Percentiles rank a stretch among this genome's conserved stretches.
Evolutionary conservation across 2,797 vertebrate genomes (phyloP).

Genomic region (Arnoldichthys spilopterus): DNA sequence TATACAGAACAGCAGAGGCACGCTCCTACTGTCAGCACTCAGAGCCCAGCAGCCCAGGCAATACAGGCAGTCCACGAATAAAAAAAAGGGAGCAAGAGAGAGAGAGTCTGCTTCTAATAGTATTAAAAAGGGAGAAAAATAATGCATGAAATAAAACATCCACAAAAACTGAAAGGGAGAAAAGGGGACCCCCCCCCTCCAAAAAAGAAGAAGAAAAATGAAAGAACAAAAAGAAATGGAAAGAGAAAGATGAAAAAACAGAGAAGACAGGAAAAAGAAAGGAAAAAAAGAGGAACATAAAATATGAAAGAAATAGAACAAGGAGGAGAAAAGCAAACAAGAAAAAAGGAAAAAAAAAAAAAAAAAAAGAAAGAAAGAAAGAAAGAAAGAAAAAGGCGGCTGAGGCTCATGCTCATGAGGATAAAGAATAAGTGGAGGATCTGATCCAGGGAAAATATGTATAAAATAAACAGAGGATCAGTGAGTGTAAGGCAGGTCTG

Average conservation of each 20-base stretch:
- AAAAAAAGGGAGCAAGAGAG: not conserved
- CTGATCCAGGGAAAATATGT: too few species aligned
- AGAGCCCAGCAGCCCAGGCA: not conserved
- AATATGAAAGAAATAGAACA: not conserved
- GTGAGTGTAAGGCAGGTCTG: too few species aligned
- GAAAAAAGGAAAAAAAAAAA: not conserved
- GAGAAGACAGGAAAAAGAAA: too few species aligned
- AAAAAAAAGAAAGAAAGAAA: not conserved
- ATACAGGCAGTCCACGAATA: not conserved
- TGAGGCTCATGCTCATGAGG: not conserved
- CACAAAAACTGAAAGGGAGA: constrained; percentile 29
- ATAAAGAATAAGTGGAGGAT: too few species aligned
- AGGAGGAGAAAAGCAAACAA: not conserved
- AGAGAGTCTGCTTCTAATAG: too few species aligned
- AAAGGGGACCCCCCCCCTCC: too few species aligned
- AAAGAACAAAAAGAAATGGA: not conserved
- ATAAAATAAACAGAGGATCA: too few species aligned
- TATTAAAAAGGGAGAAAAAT: too few species aligned
- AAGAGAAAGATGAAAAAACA: not conserved
- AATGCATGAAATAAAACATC: too few species aligned
- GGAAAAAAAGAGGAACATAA: too few species aligned
- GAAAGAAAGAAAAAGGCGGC: not conserved
- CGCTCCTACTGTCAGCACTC: not conserved
- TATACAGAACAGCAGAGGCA: not conserved
- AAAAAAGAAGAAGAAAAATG: too few species aligned